Evolutionary conservation across 2,113 vertebrate species (phyloP).

Genomic region (Pheucticus melanocephalus): DNA sequence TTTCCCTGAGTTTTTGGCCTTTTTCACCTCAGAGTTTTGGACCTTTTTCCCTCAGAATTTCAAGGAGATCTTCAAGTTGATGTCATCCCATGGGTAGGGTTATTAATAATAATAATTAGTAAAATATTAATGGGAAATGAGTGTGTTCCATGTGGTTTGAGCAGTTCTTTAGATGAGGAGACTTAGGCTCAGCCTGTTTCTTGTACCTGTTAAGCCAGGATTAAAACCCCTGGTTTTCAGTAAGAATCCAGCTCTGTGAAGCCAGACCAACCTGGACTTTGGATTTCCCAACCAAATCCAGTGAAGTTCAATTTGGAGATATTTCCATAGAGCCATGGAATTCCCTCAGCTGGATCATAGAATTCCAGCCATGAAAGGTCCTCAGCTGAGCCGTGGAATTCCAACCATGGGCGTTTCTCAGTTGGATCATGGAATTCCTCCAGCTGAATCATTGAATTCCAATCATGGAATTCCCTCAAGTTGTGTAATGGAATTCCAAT

Average conservation of each 20-base stretch:
- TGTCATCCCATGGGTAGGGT: fast-evolving
- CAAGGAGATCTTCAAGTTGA: no score
- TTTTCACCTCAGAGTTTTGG: background rate
- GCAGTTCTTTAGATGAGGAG: background rate
- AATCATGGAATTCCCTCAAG: background rate
- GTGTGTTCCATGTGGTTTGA: background rate
- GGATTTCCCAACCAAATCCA: background rate
- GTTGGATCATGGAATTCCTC: no score
- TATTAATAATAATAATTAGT: background rate
- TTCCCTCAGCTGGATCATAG: background rate
- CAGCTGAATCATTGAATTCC: no score
- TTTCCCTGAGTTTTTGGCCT: background rate
- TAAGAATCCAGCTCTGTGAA: background rate
- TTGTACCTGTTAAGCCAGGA: background rate
- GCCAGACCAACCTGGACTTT: background rate
- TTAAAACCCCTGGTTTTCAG: background rate
- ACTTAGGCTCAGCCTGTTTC: no score
- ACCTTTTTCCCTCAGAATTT: background rate
- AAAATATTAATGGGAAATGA: background rate
- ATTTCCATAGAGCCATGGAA: background rate
- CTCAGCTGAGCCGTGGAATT: background rate
- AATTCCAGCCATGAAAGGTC: no score
- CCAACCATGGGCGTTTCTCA: background rate
- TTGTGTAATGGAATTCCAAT: background rate
- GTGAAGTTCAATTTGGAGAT: background rate